A percentile compares a stretch with the other conserved stretches of the same genome.
Evolutionary conservation across 1,140 invertebrate genomes (phyloP).

Genomic region (Aricia agestis): DNA sequence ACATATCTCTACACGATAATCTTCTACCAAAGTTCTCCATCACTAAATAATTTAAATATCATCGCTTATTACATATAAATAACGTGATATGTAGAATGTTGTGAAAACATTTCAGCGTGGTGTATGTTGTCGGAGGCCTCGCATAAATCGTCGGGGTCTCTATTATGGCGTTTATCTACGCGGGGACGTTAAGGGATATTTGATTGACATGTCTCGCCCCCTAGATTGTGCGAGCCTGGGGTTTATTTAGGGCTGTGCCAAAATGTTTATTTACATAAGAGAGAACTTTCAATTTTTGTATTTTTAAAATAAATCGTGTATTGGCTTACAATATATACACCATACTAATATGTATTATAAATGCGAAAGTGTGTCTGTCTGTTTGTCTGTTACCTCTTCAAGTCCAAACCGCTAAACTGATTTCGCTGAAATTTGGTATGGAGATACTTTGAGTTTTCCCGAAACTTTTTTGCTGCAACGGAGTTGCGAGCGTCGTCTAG

Average conservation of each 20-base stretch:
- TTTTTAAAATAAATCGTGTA: too few relatives aligned
- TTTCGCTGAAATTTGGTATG: too few relatives aligned
- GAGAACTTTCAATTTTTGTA: too few relatives aligned
- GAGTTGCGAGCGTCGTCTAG: too few relatives aligned
- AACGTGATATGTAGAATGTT: not conserved
- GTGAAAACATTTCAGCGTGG: not conserved
- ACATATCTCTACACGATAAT: not conserved
- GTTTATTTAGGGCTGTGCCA: conserved; percentile 41
- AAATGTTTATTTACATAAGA: not conserved
- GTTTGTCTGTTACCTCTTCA: too few relatives aligned
- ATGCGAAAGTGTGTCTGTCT: too few relatives aligned
- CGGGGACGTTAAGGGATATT: conserved; percentile 58
- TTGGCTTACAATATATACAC: too few relatives aligned
- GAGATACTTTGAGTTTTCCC: too few relatives aligned
- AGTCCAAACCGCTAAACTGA: too few relatives aligned
- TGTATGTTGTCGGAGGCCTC: not conserved
- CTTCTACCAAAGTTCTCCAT: not conserved
- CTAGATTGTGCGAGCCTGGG: conserved; percentile 36
- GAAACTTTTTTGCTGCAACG: too few relatives aligned
- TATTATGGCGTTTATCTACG: conserved; percentile 52
- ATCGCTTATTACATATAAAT: not conserved
- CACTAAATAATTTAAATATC: not conserved
- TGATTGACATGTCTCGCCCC: conserved; percentile 59
- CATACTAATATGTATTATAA: too few relatives aligned
- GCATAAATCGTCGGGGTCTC: not conserved